Conservation (phyloP, 92 coral and sea anemone species). For the Pocillopora grandis region DNA sequence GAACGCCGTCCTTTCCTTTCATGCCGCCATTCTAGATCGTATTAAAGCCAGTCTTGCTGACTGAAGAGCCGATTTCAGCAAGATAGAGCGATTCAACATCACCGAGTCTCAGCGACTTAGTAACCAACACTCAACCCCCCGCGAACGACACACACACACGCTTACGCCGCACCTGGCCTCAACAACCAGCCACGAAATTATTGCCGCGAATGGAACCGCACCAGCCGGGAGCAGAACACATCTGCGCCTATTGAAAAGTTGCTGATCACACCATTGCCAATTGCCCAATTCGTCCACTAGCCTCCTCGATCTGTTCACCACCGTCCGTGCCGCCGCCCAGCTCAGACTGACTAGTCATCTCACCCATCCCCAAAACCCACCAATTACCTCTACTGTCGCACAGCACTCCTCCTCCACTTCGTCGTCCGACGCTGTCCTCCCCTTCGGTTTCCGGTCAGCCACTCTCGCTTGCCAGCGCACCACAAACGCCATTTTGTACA, state of each 20-base stretch:
- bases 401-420: no score
- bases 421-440: constrained; percentile 27
- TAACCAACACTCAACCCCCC: neutral
- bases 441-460: constrained; percentile 51
- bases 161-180: neutral
- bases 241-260: no score
- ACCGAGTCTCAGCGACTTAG: neutral
- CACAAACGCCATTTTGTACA: constrained; percentile 39
- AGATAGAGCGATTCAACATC: neutral
- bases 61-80: neutral
- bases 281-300: no score
- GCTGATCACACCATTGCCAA: no score
- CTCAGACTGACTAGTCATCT: no score
- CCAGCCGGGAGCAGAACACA: neutral
- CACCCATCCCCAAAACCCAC: no score
- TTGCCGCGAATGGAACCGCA: constrained; percentile 31
- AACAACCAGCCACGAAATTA: neutral
- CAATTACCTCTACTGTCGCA: no score
- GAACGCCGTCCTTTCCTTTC: neutral
- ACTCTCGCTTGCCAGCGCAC: constrained; percentile 59
- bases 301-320: no score
- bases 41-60: neutral
- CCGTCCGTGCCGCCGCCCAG: no score
- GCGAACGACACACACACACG: neutral
- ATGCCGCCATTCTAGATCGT: neutral